Conservation (phyloP, 2,113 vertebrate species). For the Chlamydotis undulata region DNA sequence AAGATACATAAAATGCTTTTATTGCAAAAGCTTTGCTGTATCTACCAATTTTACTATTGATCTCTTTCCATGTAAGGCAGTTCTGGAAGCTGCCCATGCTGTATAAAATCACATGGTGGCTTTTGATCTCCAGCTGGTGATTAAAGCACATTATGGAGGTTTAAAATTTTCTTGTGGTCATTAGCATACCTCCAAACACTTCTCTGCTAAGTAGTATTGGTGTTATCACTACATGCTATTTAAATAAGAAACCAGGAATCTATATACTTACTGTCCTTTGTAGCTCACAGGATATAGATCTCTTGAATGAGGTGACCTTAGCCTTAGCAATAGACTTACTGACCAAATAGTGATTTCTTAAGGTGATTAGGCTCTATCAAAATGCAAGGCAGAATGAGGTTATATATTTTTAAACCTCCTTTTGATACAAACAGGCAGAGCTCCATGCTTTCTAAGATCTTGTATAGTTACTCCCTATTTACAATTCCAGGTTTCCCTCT, state of each 20-base stretch:
- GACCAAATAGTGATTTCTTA: neutral
- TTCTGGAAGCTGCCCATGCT: constrained; percentile 68
- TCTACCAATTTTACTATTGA: constrained; percentile 78
- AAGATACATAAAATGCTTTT: constrained; percentile 81
- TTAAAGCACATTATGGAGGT: constrained; percentile 55
- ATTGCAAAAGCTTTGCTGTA: constrained; percentile 77
- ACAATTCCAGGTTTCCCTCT: neutral
- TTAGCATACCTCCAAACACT: constrained; percentile 57
- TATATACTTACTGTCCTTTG: constrained; percentile 14
- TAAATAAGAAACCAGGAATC: constrained; percentile 31
- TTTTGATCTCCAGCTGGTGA: constrained; percentile 69
- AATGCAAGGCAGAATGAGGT: neutral
- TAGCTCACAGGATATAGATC: neutral
- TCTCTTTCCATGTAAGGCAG: constrained; percentile 73
- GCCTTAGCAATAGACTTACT: neutral
- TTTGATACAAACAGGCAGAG: neutral
- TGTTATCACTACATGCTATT: constrained; percentile 18
- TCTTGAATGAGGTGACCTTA: constrained; percentile 13
- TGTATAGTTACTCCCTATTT: neutral
- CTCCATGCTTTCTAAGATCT: neutral
- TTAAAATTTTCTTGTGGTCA: constrained; percentile 43
- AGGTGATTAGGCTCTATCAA: constrained; percentile 10
- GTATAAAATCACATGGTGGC: constrained; percentile 57
- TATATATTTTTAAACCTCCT: neutral
- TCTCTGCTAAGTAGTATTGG: constrained; percentile 6